A percentile compares a stretch with the other conserved stretches of the same genome.
Evolutionary conservation across 1,140 invertebrate species (phyloP).

Genomic region (Cecropterus lyciades): DNA sequence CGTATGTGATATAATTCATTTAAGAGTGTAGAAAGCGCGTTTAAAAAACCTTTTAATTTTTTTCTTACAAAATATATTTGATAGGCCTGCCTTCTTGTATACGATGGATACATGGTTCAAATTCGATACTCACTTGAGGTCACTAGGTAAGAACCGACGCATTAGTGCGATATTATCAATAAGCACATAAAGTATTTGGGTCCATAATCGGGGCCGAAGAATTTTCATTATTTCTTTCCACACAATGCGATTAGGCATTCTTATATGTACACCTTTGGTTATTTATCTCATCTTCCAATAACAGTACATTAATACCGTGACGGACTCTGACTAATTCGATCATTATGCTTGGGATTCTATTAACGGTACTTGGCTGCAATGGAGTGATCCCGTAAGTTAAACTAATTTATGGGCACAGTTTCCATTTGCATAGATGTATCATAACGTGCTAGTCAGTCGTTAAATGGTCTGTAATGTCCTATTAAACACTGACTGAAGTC

Average conservation of each 20-base stretch:
- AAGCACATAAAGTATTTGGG: conserved; percentile 18
- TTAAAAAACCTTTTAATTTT: too few relatives aligned
- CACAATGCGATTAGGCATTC: conserved; percentile 24
- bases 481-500: not conserved
- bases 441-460: conserved; percentile 8
- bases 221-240: conserved; percentile 14
- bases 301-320: conserved; percentile 54
- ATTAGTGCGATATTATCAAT: conserved; percentile 22
- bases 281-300: conserved; percentile 38
- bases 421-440: conserved; percentile 42
- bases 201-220: conserved; percentile 16
- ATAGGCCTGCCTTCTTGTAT: too few relatives aligned
- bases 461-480: conserved; percentile 10
- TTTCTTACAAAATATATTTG: too few relatives aligned
- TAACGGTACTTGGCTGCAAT: conserved; percentile 56
- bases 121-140: too few relatives aligned
- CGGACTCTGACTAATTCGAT: conserved; percentile 64
- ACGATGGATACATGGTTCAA: too few relatives aligned
- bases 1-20: too few relatives aligned
- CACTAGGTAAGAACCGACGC: not conserved
- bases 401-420: conserved; percentile 52
- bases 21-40: too few relatives aligned
- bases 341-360: conserved; percentile 63
- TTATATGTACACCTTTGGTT: conserved; percentile 11
- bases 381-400: conserved; percentile 52